A percentile compares a stretch with the other conserved stretches of the same genome.
Conservation (phyloP, 2,113 vertebrate genomes). For the Tiliqua scincoides region DNA sequence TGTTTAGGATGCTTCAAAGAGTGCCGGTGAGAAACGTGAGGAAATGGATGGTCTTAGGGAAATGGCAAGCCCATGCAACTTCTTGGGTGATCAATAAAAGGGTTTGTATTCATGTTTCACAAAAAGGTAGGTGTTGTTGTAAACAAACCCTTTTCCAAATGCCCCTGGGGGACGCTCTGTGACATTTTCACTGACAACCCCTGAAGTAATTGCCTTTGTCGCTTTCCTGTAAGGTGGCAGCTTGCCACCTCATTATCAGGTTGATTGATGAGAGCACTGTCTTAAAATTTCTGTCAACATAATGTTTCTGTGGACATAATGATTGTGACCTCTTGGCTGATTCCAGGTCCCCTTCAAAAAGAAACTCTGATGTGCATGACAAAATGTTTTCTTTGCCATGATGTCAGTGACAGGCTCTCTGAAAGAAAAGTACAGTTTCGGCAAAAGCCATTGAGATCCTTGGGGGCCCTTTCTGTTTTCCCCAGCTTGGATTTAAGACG, state of each 20-base stretch:
- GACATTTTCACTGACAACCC: slow-evolving; percentile 67
- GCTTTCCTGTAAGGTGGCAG: slow-evolving; percentile 76
- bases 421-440: slow-evolving; percentile 77
- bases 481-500: slow-evolving; percentile 65
- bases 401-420: slow-evolving; percentile 61
- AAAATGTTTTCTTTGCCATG: slow-evolving; percentile 59
- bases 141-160: slow-evolving; percentile 44
- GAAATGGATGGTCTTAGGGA: slow-evolving; percentile 68
- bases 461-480: slow-evolving; percentile 18
- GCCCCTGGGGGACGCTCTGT: slow-evolving; percentile 69
- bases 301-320: slow-evolving; percentile 47
- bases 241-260: slow-evolving; percentile 82
- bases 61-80: slow-evolving; percentile 77
- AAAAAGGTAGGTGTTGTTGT: slow-evolving; percentile 57
- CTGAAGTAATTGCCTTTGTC: slow-evolving; percentile 74
- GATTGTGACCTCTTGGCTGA: slow-evolving; percentile 54
- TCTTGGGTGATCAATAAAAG: slow-evolving; percentile 78
- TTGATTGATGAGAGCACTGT: slow-evolving; percentile 77
- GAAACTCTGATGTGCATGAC: slow-evolving; percentile 63
- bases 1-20: slow-evolving; percentile 38
- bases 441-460: slow-evolving; percentile 72
- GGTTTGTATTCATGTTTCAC: slow-evolving; percentile 72
- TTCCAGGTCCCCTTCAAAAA: slow-evolving; percentile 58
- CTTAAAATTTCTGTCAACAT: slow-evolving; percentile 64
- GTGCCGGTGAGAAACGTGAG: slow-evolving; percentile 18